phyloP scores from a whole-genome alignment of 2,888 invertebrate genomes.

The Eucriotettix oculatus region DNA sequence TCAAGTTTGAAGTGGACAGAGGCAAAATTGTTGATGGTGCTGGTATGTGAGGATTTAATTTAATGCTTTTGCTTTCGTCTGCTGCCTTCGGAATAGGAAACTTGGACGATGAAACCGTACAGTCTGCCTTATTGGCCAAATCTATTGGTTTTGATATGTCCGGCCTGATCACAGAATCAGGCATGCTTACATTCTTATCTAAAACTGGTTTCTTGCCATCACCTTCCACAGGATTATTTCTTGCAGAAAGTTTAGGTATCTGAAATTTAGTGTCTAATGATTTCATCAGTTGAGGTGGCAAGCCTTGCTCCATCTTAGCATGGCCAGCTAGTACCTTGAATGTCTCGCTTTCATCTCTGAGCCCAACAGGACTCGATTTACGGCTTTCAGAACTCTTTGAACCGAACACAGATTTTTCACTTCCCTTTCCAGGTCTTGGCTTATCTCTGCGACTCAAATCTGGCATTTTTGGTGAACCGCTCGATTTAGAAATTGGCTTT shows the following conservation, averaged over 20 bases:
- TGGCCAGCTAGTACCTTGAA: conserved; percentile 37
- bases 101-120: conserved; percentile 2
- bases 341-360: conserved; percentile 36
- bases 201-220: conserved; percentile 17
- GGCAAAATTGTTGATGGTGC: background rate
- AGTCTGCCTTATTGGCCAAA: conserved; percentile 5
- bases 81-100: conserved; percentile 5
- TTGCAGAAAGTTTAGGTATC: conserved; percentile 64
- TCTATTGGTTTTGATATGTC: conserved; percentile 4
- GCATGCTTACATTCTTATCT: conserved; percentile 1
- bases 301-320: conserved; percentile 29
- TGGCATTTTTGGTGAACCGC: conserved; percentile 42
- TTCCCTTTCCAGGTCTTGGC: conserved; percentile 37
- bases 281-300: conserved; percentile 50
- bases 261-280: conserved; percentile 70
- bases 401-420: conserved; percentile 39
- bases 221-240: conserved; percentile 21
- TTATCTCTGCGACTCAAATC: conserved; percentile 46
- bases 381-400: conserved; percentile 30
- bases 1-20: background rate
- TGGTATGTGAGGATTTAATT: background rate
- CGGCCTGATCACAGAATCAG: background rate
- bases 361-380: conserved; percentile 48
- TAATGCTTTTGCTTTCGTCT: conserved; percentile 5
- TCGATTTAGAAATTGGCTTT: conserved; percentile 20